A percentile compares a stretch with the other conserved stretches of the same genome.
Evolutionary conservation across 2,888 invertebrate genomes (phyloP).

Genomic region (Drosophila imparisetae): DNA sequence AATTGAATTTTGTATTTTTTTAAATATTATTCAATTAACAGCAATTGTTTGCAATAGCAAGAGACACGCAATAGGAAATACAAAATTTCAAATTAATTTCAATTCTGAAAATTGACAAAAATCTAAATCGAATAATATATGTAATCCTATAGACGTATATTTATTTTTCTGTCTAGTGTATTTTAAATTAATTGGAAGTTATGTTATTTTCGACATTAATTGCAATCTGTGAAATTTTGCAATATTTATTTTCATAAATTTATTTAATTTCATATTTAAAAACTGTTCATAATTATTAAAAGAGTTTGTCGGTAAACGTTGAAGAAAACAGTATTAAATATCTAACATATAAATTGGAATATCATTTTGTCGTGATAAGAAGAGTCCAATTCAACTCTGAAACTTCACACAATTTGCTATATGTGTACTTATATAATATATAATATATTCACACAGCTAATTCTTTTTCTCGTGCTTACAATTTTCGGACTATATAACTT

Average conservation of each 20-base stretch:
- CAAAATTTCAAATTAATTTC: not conserved
- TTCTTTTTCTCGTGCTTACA: not conserved
- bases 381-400: not conserved
- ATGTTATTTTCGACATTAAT: not conserved
- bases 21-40: no score
- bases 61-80: not conserved
- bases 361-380: not conserved
- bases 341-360: not conserved
- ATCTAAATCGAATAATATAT: no score
- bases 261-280: not conserved
- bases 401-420: not conserved
- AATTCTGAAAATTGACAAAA: no score
- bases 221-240: not conserved
- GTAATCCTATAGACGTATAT: no score
- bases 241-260: no score
- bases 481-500: not conserved
- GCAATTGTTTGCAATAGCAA: no score
- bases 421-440: not conserved
- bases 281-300: not conserved
- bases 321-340: not conserved
- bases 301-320: not conserved
- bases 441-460: not conserved
- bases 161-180: no score
- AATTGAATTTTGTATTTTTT: not conserved
- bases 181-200: not conserved